Conservation (phyloP, 2,888 invertebrate species). For the Podotricha telesiphe region DNA sequence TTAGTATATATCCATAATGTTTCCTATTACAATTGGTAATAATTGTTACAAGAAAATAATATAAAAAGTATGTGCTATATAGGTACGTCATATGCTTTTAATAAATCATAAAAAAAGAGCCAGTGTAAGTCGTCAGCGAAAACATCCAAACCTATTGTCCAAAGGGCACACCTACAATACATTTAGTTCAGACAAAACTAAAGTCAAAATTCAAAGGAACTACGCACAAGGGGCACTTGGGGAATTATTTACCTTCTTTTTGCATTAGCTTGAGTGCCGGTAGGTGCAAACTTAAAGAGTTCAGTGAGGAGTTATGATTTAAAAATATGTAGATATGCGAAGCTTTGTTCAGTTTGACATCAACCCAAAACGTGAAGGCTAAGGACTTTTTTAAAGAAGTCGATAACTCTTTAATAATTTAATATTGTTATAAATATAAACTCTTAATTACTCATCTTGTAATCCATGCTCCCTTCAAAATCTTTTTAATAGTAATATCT, state of each 20-base stretch:
- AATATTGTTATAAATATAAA: too few relatives aligned
- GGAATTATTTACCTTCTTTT: constrained; percentile 55
- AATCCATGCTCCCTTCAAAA: too few relatives aligned
- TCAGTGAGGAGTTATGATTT: constrained; percentile 66
- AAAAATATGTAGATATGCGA: constrained; percentile 65
- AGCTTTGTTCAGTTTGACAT: background rate
- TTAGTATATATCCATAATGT: too few relatives aligned
- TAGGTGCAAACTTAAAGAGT: constrained; percentile 66
- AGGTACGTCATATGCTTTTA: background rate
- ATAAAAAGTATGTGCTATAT: background rate
- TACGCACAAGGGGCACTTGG: constrained; percentile 55
- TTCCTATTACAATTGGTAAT: background rate
- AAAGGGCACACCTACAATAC: constrained; percentile 32
- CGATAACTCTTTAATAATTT: background rate
- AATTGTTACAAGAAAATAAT: background rate
- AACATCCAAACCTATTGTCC: constrained; percentile 28
- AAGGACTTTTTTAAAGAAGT: background rate
- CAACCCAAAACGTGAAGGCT: background rate
- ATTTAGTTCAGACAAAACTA: constrained; percentile 40
- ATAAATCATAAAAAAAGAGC: constrained; percentile 6
- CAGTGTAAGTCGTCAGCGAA: background rate
- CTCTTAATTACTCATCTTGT: too few relatives aligned
- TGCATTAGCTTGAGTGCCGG: constrained; percentile 59
- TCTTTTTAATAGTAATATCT: too few relatives aligned
- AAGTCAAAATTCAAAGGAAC: constrained; percentile 57